Base-by-base conservation (phyloP, 2,888 invertebrate genomes). In the Lottia gigantea region DNA sequence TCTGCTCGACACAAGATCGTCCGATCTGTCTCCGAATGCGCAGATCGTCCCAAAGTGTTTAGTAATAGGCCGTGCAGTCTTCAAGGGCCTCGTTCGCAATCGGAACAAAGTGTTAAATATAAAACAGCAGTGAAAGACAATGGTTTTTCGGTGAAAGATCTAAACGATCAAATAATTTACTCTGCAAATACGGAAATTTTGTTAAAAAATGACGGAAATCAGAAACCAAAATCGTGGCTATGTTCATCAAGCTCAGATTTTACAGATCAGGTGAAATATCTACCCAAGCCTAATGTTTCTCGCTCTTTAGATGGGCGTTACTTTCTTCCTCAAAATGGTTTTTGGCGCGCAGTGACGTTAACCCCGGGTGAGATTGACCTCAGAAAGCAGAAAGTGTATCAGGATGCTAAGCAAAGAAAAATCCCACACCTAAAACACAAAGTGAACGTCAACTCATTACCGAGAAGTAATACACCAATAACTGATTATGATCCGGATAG, bases 401-500 rank as follows among this genome's bases (percentile, higher is more conserved):
- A 78, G 62, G 72, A 66, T n/a, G 64, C 74, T 31, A 78, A 80
- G 49, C 79, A 79, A 68, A 71, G 74, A 26, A 76, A 76, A 19
- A 80, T 70, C 63, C 70, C 68, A 64, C 78, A 15, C 16, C 66
- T 77, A 67, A 80, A 76, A 67, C 77, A 80, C 65, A 83, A 82
- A 71, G 62, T 84, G 19, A 84, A 81, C 65, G 74, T 82, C 4
- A 82, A 81, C 64, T 81, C 82, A 61, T 71, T 82, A 25, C 83
- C 83, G 0, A 73, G 84, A 23, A 82, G 84, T 70, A 82, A 77
- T 12, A 83, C 84, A 0, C 84, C 84, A 14, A 78, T 83, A 16
- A 78, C 76, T 62, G 84, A 84, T 23, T 80, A 84, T 61, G 84
- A 84, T 47, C 84, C 84, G 0, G 84, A 84, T 72, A 84, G 81